These are phyloP conservation scores for Cephalopachus bancanus DNA, from an alignment of 2,797 vertebrate genomes.

Conservation along the genomic window DNA sequence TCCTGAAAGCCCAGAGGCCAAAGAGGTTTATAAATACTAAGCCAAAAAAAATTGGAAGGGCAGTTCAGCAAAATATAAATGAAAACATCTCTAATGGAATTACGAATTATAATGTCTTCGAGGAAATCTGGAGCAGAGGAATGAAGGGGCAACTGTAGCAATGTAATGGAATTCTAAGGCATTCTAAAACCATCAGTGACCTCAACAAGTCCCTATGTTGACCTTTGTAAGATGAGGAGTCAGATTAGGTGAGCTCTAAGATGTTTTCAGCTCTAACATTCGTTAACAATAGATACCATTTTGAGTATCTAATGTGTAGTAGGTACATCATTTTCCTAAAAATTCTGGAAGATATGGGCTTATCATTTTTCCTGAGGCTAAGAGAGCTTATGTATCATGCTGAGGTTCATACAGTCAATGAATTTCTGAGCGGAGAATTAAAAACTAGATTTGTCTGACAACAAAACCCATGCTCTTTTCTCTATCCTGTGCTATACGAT, in stretches of 20 bases:
- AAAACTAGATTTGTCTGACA: slow-evolving; percentile 15
- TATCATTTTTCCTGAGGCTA: background rate
- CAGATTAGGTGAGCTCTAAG: background rate
- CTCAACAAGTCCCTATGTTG: background rate
- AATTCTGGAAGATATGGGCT: background rate
- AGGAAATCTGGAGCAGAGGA: background rate
- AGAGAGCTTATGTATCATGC: background rate
- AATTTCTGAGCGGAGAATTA: slow-evolving; percentile 40
- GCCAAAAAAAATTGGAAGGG: background rate
- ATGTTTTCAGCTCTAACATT: background rate
- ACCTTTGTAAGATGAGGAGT: background rate
- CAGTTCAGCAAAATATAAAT: background rate
- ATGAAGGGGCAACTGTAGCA: background rate
- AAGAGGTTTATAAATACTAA: background rate
- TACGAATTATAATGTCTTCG: background rate
- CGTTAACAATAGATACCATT: background rate
- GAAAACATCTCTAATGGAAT: background rate
- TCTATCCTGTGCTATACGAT: background rate
- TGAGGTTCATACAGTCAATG: background rate
- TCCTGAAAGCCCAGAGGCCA: background rate
- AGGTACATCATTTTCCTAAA: background rate
- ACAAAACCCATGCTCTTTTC: background rate
- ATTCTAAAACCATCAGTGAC: background rate
- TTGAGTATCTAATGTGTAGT: background rate
- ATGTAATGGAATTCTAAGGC: background rate